phyloP scores from a whole-genome alignment of 2,888 invertebrate species.

The Glomeris marginata region DNA sequence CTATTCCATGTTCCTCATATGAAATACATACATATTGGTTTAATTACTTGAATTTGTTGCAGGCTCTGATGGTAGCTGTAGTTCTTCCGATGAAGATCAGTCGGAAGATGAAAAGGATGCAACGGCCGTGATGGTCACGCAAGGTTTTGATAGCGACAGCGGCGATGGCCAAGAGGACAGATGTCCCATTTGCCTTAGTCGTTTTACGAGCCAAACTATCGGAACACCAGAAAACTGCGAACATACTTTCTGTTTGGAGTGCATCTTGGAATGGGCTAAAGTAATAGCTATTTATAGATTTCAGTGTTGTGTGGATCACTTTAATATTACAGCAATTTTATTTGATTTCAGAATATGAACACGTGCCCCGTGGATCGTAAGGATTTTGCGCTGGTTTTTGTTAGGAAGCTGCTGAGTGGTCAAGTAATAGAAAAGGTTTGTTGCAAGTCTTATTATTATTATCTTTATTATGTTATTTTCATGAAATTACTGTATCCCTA shows the following conservation, averaged over 20 bases:
- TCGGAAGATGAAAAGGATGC: no score
- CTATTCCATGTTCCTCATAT: no score
- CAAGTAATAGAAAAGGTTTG: slow-evolving; percentile 41
- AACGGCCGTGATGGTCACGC: no score
- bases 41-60: no score
- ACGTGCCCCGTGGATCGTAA: slow-evolving; percentile 87
- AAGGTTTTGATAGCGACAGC: slow-evolving; percentile 10
- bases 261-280: slow-evolving; percentile 86
- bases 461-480: not conserved
- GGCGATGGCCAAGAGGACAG: slow-evolving; percentile 61
- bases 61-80: no score
- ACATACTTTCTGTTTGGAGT: slow-evolving; percentile 76
- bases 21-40: no score
- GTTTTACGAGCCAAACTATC: slow-evolving; percentile 60
- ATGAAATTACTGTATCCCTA: slow-evolving; percentile 2
- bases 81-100: no score
- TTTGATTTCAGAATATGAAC: slow-evolving; percentile 56
- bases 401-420: slow-evolving; percentile 50
- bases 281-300: slow-evolving; percentile 22
- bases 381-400: slow-evolving; percentile 59
- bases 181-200: slow-evolving; percentile 76
- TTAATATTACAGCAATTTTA: not conserved
- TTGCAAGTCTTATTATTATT: slow-evolving; percentile 1
- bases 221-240: slow-evolving; percentile 76
- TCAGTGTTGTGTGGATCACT: no score